Base-by-base conservation (phyloP, 2,888 invertebrate species). In the Trypoxylon attenuatum region DNA sequence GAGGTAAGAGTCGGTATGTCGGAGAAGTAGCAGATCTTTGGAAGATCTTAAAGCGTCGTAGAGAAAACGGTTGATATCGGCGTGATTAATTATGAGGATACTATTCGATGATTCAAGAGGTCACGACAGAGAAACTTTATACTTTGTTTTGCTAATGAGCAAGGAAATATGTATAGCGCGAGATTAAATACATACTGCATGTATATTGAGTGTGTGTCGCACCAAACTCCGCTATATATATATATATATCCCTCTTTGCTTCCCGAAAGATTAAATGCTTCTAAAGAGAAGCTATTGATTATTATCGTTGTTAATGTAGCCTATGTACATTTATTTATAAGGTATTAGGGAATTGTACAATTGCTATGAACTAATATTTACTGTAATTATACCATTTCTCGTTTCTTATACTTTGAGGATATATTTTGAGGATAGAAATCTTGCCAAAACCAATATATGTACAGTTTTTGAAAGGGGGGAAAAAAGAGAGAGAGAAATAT, bases 311-410 rank as follows among this genome's bases (percentile, higher is more conserved):
- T 19, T 60, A 56, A 60, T 54, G 49, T 71, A 69, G 51, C 39
- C 43, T 53, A 59, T 59, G 62, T 55, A 62, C 54, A 57, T 62
- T 62, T 68, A 73, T 71, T 60, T 69, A 67, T 73, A 69, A 68
- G 73, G 74, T 71, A 76, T 57, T 72, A 72, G 70, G 69, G 73
- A n/a, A 70, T 69, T 74, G 71, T 76, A 73, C 65, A 60, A 67
- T 67, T 67, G 51, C 53, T 73, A 69, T 66, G 65, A 64, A 71
- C 60, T 71, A 65, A 66, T 73, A 68, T 69, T 64, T 59, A 68
- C 67, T 69, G 62, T 71, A 75, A 73, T 76, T 68, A 64, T 66
- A 76, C 68, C 66, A 73, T 69, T 68, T 73, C 61, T 64, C 54
- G 22, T 66, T 68, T 75, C 69, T 72, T 77, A 55, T 33, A 13